Evolutionary conservation across 2,888 invertebrate genomes (phyloP).

Genomic region (Andrena flavipes): DNA sequence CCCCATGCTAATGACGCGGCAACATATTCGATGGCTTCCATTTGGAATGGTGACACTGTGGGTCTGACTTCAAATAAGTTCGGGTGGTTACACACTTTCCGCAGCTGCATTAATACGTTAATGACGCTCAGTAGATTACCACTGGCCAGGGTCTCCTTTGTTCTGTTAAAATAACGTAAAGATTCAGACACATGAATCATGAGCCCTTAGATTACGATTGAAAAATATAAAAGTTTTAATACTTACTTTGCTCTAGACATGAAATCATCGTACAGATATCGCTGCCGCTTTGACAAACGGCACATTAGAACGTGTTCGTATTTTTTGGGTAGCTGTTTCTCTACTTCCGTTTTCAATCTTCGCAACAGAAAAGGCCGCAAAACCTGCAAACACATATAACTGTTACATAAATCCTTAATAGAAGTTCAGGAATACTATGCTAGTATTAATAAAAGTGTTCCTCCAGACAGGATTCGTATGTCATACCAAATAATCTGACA

Average conservation of each 20-base stretch:
- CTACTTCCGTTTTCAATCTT: slow-evolving; percentile 96
- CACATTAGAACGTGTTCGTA: slow-evolving; percentile 98
- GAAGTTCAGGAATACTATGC: neutral
- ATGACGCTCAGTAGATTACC: slow-evolving; percentile 98
- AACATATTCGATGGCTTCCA: slow-evolving; percentile 90
- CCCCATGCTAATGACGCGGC: slow-evolving; percentile 91
- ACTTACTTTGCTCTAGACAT: slow-evolving; percentile 97
- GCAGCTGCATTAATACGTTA: slow-evolving; percentile 98
- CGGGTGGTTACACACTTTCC: slow-evolving; percentile 99
- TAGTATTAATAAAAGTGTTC: slow-evolving; percentile 69
- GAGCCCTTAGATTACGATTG: slow-evolving; percentile 11
- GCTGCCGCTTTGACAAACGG: slow-evolving; percentile 96
- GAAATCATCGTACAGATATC: slow-evolving; percentile 99
- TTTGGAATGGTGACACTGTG: slow-evolving; percentile 96
- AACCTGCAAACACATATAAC: slow-evolving; percentile 86
- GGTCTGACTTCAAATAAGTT: slow-evolving; percentile 99
- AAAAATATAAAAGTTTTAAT: slow-evolving; percentile 23
- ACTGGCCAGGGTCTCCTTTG: slow-evolving; percentile 95
- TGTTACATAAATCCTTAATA: slow-evolving; percentile 13
- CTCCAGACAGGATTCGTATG: slow-evolving; percentile 83
- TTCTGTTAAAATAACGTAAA: slow-evolving; percentile 86
- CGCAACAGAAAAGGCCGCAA: slow-evolving; percentile 96
- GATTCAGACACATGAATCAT: neutral
- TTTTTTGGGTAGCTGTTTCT: slow-evolving; percentile 98
- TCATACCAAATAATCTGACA: slow-evolving; percentile 74